Conservation (phyloP, 1,140 invertebrate genomes). For the Dendroctonus valens region DNA sequence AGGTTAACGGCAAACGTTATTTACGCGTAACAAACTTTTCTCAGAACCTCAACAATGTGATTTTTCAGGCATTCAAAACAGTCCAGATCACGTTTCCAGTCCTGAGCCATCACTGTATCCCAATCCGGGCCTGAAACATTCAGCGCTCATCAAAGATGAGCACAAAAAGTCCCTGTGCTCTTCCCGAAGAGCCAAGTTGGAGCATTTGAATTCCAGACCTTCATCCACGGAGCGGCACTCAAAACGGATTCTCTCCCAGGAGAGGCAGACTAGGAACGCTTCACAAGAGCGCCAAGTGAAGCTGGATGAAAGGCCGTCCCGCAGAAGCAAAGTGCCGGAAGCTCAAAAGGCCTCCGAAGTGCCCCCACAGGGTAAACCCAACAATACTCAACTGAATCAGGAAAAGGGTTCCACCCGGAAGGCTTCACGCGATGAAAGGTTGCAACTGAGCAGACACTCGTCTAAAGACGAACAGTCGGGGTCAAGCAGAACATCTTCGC, state of each 20-base stretch:
- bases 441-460: constrained; percentile 5
- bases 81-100: constrained; percentile 71
- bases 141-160: too few relatives aligned
- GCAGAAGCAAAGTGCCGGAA: constrained; percentile 15
- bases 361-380: constrained; percentile 27
- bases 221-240: constrained; percentile 10
- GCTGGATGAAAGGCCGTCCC: neutral
- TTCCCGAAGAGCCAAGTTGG: constrained; percentile 51
- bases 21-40: too few relatives aligned
- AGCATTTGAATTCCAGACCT: constrained; percentile 25
- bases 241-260: constrained; percentile 5
- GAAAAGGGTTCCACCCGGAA: neutral
- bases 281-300: neutral
- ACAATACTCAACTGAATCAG: constrained; percentile 1
- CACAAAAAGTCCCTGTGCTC: neutral
- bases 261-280: constrained; percentile 3
- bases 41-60: neutral
- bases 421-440: neutral
- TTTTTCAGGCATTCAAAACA: constrained; percentile 68
- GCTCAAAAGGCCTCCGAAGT: constrained; percentile 9
- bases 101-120: constrained; percentile 49
- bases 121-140: constrained; percentile 38
- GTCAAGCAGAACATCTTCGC: constrained; percentile 16
- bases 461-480: constrained; percentile 8
- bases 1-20: too few relatives aligned